Base-by-base conservation (phyloP, 2,888 invertebrate genomes). In the Creontiades dilutus region DNA sequence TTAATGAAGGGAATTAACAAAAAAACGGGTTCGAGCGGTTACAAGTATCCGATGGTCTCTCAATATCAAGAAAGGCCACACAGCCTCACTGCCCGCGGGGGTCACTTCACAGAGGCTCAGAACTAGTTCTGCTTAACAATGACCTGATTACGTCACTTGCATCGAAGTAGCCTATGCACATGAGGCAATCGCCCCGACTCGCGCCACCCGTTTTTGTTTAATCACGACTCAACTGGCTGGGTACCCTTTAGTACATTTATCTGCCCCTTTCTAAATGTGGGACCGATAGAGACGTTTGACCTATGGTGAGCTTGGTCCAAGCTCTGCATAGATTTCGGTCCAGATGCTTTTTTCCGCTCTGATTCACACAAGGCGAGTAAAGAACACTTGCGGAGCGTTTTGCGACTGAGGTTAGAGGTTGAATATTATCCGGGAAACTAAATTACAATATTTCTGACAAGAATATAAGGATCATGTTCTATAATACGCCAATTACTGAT, bases 161-260 rank as follows among this genome's bases (percentile, higher is more conserved):
- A 78, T 78, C 78, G 78, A 47, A 78, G 78, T 78, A 78, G 78
- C 78, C 78, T 78, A 78, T 78, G 78, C 78, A 78, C 78, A 78
- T 78, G 78, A 46, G 19, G 78, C 78, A 78, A 78, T 28, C 78
- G 78, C 46, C 19, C n/a, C 78, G 46, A 19, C 16, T 19, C 16
- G n/a, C 13, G 78, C 11, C 78, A 27, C 28, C 78, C 78, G 28
- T 78, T 78, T 78, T 28, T 28, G 78, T 78, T 78, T 78, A 78
- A 78, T 78, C 78, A 78, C 78, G 78, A 78, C 78, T 78, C 78
- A 3, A 9, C n/a, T 9, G 68, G 68, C 78, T 78, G 13, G 78
- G 37, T 46, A 78, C 78, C 78, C 78, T 78, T 78, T 19, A 78
- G 78, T 47, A 46, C 78, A 78, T 78, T 78, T 78, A 78, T 78